Evolutionary conservation across 2,113 vertebrate species (phyloP), one percentile per base, ranked within the genome.

Genomic region (Phainopepla nitens): DNA sequence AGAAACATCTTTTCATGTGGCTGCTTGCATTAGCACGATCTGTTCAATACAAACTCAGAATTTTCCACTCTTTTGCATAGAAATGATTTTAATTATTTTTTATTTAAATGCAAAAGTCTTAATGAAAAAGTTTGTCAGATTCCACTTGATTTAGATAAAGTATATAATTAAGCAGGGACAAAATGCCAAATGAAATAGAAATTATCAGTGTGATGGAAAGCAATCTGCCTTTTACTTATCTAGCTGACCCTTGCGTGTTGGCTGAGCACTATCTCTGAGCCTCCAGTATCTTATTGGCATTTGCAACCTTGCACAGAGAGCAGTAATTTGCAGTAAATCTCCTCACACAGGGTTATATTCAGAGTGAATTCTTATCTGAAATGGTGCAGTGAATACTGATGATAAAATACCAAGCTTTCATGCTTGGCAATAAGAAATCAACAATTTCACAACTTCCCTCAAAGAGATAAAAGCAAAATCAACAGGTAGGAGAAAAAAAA

Each of bases 301-400:
- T 96, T 94, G 69, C 57, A 85, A 91, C 62, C 51, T 84, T 91
- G 35, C 94, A 80, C 54, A 95, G 66, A 79, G 82, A 91, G n/a
- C 62, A 78, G 71, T 81, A 84, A 89, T 92, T 95, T 96, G 95
- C 90, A 95, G 78, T 94, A 95, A 92, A 96, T 95, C 76, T 94
- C 36, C 44, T 94, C 69, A 72, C 41, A 89, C 27, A 85, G 41
- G 20, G 15, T 72, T 93, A 51, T 85, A 77, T 60, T 90, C 76
- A 93, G 41, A 92, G 57, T 53, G 64, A 80, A 39, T 85, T 90
- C 35, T 93, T 85, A 87, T 83, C 62, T 87, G 73, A 69, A 39
- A 57, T 18, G 28, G 36, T 91, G 47, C 41, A 80, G 47, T 80
- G 91, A 95, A 96, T 92, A 93, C 47, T 85, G 88, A 82, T 90